These are phyloP conservation scores for Lymantria monacha DNA, from an alignment of 2,888 invertebrate genomes.

Conservation along the genomic window DNA sequence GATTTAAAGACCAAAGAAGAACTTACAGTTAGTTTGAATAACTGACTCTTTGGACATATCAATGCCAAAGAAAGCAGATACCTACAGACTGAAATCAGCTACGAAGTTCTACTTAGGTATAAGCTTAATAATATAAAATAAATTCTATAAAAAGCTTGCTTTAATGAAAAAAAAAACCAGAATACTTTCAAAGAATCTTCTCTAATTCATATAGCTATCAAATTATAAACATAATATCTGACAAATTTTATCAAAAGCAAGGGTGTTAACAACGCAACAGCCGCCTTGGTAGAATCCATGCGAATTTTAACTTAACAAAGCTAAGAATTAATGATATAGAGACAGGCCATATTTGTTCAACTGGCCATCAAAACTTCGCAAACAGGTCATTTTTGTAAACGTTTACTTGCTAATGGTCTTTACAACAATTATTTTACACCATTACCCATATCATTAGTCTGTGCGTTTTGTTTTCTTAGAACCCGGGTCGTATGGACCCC, in stretches of 20 bases:
- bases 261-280: slow-evolving; percentile 23
- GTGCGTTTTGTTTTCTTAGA: slow-evolving; percentile 67
- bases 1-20: no score
- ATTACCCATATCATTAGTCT: slow-evolving; percentile 73
- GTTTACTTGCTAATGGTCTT: slow-evolving; percentile 60
- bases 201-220: no score
- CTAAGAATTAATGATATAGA: slow-evolving; percentile 69
- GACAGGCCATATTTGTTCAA: slow-evolving; percentile 67
- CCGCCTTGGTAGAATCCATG: slow-evolving; percentile 27
- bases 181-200: no score
- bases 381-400: slow-evolving; percentile 66
- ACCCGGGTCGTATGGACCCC: slow-evolving; percentile 49
- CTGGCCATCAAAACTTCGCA: slow-evolving; percentile 57
- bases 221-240: background rate
- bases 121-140: no score
- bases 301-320: slow-evolving; percentile 50
- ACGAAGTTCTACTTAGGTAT: no score
- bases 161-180: no score
- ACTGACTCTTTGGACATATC: no score
- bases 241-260: slow-evolving; percentile 21
- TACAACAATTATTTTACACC: slow-evolving; percentile 68
- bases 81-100: no score
- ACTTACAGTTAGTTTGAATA: no score
- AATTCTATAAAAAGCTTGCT: no score
- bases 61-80: no score